Percentiles rank a stretch among this genome's conserved stretches.
These are phyloP conservation scores for Agrotis clavis DNA, from an alignment of 2,888 invertebrate species.

Conservation along the genomic window DNA sequence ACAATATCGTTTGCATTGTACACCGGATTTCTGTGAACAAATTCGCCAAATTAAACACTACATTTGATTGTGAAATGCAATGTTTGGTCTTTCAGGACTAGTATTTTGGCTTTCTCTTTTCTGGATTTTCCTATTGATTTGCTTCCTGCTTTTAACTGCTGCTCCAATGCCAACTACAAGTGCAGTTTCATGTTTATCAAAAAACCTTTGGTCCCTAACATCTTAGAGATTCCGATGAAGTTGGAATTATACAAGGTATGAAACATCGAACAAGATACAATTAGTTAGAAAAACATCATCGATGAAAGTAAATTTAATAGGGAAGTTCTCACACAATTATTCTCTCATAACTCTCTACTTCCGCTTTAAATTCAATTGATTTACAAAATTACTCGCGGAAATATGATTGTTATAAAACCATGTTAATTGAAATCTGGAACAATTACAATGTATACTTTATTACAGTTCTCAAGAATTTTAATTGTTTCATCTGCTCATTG, in stretches of 20 bases:
- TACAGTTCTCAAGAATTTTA: constrained; percentile 35
- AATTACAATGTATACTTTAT: constrained; percentile 21
- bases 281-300: constrained; percentile 16
- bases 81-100: constrained; percentile 13
- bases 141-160: constrained; percentile 2
- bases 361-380: constrained; percentile 48
- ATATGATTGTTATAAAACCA: constrained; percentile 33
- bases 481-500: constrained; percentile 57
- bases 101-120: not conserved
- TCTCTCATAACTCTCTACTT: constrained; percentile 24
- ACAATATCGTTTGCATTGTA: constrained; percentile 19
- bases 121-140: constrained; percentile 8
- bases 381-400: constrained; percentile 33
- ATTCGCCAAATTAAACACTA: not conserved
- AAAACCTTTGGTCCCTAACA: not conserved
- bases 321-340: constrained; percentile 47
- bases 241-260: not conserved
- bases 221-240: not conserved
- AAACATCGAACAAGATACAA: constrained; percentile 1
- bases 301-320: constrained; percentile 39
- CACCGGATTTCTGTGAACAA: not conserved
- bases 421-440: constrained; percentile 21
- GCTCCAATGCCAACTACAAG: not conserved
- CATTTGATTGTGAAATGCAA: not conserved
- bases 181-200: not conserved